Evolutionary conservation across 2,888 invertebrate species (phyloP), one percentile per base, ranked within the genome.

Genomic region (Tipula helvola): DNA sequence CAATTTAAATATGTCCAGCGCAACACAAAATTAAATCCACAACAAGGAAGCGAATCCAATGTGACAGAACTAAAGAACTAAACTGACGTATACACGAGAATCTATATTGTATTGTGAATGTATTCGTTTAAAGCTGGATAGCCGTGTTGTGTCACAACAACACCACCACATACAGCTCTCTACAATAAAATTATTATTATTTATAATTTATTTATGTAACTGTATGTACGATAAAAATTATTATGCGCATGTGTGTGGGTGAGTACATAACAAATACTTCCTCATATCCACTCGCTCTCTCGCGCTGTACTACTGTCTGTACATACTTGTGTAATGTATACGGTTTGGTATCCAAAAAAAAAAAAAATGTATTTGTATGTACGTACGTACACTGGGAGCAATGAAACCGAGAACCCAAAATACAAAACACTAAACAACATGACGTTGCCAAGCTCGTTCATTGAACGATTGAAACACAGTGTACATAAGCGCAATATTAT

Each of bases 21-120:
- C 71, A 71, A 71, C 71, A 71, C 71, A 84, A 84, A 84, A 84
- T 84, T 39, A 84, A 84, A 84, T 84, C 36, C 41, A 84, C 84
- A 84, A 84, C 84, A 84, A 84, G 84, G 41, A 84, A 39, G 36
- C 36, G 84, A 84, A 84, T 84, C 84, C 36, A 84, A 84, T 39
- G 41, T 42, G 41, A 85, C 85, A 85, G 18, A 39, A 28, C 39
- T 42, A 85, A 41, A 85, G 85, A 28, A 41, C 39, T 42, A 85
- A 42, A 85, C 85, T 42, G 42, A 85, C 85, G 41, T 42, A 85
- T 42, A 85, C 39, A 85, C 85, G 42, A 71, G 71, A 71, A 28
- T 71, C 28, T 71, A 71, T 12, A 71, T 71, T 71, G 71, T 28
- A 28, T n/a, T 71, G 71, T 71, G 71, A 4, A 71, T 71, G 71